These are phyloP conservation scores for Noturus placidus DNA, from an alignment of 2,113 vertebrate genomes.

Conservation along the genomic window DNA sequence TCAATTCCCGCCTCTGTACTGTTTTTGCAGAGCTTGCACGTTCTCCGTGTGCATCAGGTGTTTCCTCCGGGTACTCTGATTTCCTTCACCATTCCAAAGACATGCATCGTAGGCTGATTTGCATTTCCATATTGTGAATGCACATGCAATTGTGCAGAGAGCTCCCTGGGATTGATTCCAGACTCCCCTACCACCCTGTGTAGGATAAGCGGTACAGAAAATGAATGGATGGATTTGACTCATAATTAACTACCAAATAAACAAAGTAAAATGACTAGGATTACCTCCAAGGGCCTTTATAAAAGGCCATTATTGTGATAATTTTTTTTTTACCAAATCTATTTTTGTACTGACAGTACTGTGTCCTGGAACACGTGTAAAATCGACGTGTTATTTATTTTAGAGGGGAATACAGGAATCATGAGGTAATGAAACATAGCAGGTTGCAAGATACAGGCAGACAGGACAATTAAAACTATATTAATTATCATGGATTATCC, in stretches of 20 bases:
- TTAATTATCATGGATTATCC: background rate
- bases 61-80: too few species aligned
- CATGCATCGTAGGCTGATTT: too few species aligned
- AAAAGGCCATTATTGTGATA: background rate
- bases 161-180: too few species aligned
- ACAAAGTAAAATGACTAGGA: background rate
- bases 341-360: background rate
- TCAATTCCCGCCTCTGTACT: too few species aligned
- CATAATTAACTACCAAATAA: background rate
- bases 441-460: background rate
- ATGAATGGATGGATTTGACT: background rate
- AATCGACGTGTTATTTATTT: background rate
- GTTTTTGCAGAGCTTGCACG: too few species aligned
- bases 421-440: background rate
- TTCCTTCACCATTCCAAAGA: too few species aligned
- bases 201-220: too few species aligned
- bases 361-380: background rate
- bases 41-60: too few species aligned
- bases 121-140: background rate
- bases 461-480: background rate
- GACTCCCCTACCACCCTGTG: too few species aligned
- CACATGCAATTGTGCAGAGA: too few species aligned
- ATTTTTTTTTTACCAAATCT: background rate
- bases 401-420: background rate
- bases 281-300: background rate